Conservation (phyloP, 2,113 vertebrate genomes). For the Trachemys scripta region DNA sequence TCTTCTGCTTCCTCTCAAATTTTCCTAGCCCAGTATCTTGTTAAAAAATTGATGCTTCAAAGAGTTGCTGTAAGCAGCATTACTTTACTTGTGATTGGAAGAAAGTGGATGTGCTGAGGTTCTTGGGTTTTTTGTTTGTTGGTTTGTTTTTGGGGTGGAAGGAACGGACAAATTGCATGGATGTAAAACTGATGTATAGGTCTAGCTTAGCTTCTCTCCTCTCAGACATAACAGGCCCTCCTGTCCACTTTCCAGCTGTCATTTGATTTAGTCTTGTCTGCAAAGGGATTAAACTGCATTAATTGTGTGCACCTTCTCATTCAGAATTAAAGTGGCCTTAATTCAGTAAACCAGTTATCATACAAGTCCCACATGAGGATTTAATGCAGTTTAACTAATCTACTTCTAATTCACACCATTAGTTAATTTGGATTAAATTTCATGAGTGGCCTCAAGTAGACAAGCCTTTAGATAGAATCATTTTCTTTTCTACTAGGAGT, state of each 20-base stretch:
- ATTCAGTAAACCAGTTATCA: background rate
- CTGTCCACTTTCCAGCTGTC: slow-evolving; percentile 6
- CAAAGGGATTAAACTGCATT: background rate
- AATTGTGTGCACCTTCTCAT: background rate
- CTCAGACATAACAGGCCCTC: background rate
- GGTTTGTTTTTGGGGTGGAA: background rate
- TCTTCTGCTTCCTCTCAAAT: background rate
- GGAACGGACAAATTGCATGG: background rate
- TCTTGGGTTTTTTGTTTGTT: background rate
- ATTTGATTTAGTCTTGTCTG: background rate
- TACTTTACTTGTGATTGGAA: slow-evolving; percentile 16
- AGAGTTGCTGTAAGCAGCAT: background rate
- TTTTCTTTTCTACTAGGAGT: background rate
- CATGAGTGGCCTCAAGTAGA: background rate
- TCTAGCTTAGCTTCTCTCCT: background rate
- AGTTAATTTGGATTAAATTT: background rate
- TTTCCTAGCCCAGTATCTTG: background rate
- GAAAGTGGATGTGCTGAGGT: background rate
- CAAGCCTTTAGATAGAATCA: background rate
- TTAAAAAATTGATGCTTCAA: background rate
- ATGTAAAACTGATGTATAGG: background rate
- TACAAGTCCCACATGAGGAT: background rate
- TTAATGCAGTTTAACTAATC: background rate
- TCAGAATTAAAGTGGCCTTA: background rate
- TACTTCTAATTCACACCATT: background rate